phyloP scores from a whole-genome alignment of 1,140 invertebrate species.

The Orussus abietinus region DNA sequence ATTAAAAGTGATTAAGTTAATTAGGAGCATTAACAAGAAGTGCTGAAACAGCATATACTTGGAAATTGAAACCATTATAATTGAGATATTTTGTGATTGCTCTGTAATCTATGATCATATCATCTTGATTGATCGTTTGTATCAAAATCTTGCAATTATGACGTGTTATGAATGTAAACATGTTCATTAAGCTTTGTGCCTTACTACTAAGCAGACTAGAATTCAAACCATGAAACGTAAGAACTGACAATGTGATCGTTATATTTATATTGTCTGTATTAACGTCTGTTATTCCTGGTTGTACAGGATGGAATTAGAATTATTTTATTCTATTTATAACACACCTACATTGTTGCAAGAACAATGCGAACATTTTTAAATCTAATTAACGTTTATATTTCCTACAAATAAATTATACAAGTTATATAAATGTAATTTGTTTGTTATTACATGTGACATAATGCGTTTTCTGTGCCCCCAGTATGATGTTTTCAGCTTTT shows the following conservation, averaged over 20 bases:
- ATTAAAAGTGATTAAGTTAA: no score
- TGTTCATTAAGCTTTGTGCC: slow-evolving; percentile 9
- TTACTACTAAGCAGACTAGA: slow-evolving; percentile 10
- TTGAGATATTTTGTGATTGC: slow-evolving; percentile 3
- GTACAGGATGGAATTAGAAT: slow-evolving; percentile 29
- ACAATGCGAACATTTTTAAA: slow-evolving; percentile 7
- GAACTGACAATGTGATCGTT: slow-evolving; percentile 17
- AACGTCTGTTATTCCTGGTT: slow-evolving; percentile 33
- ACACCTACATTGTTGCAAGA: neutral
- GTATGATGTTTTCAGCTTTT: no score
- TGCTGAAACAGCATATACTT: no score
- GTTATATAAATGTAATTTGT: slow-evolving; percentile 11
- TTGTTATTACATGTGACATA: no score
- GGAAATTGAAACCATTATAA: slow-evolving; percentile 6
- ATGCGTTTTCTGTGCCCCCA: no score
- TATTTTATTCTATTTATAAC: slow-evolving; percentile 38
- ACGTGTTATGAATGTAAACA: slow-evolving; percentile 1
- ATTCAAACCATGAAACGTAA: neutral
- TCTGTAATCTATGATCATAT: slow-evolving; percentile 6
- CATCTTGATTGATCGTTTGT: slow-evolving; percentile 5
- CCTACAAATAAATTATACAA: slow-evolving; percentile 11
- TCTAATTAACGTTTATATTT: slow-evolving; percentile 11
- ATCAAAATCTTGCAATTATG: slow-evolving; percentile 1
- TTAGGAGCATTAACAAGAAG: no score
- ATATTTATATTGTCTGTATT: slow-evolving; percentile 27